Conservation (phyloP, 2,113 vertebrate species). For the Urocitellus parryii region DNA sequence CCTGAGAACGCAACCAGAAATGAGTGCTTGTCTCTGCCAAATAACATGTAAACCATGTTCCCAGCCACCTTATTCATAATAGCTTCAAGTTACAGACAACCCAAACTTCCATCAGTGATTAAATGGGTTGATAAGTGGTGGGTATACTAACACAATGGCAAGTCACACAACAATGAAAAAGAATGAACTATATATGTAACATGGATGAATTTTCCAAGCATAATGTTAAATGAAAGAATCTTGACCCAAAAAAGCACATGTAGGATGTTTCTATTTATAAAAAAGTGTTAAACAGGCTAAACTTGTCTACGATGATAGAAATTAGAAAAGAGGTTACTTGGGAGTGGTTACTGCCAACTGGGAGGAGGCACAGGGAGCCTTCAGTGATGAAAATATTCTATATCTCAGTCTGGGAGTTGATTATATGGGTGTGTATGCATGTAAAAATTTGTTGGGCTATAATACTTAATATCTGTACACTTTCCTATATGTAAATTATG, state of each 20-base stretch:
- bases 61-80: not conserved
- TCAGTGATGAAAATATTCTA: not conserved
- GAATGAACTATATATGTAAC: not conserved
- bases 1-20: not conserved
- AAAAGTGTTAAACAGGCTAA: not conserved
- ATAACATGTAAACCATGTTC: slow-evolving; percentile 5
- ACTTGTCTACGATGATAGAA: not conserved
- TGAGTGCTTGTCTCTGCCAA: not conserved
- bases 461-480: not conserved
- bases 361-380: not conserved
- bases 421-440: not conserved
- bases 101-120: not conserved
- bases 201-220: not conserved
- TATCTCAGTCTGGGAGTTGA: not conserved
- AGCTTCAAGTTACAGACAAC: not conserved
- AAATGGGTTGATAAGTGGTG: not conserved
- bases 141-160: not conserved
- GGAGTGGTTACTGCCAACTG: not conserved
- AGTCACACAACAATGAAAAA: not conserved
- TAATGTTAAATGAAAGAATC: not conserved
- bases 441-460: not conserved
- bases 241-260: not conserved
- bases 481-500: not conserved
- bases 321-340: not conserved
- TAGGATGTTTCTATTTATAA: not conserved